phyloP scores from a whole-genome alignment of 2,888 invertebrate genomes.

The Euplexia lucipara region DNA sequence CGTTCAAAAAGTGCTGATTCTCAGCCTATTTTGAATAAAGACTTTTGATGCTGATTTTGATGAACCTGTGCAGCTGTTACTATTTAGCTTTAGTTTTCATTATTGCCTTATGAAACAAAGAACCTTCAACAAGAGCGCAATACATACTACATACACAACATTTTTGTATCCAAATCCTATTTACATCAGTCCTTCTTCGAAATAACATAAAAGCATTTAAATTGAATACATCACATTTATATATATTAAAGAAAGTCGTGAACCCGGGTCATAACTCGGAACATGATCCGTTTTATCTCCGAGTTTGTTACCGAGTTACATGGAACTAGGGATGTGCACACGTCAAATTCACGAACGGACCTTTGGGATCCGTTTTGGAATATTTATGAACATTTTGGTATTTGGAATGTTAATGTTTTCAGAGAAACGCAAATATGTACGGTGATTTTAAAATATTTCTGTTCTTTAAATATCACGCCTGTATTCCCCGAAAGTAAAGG shows the following conservation, averaged over 20 bases:
- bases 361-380: constrained; percentile 4
- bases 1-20: too few species aligned
- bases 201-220: constrained; percentile 34
- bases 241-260: constrained; percentile 42
- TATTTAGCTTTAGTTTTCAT: too few species aligned
- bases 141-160: neutral
- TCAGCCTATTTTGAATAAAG: too few species aligned
- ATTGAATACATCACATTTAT: constrained; percentile 47
- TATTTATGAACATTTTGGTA: neutral
- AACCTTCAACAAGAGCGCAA: neutral
- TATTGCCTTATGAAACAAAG: neutral
- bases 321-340: constrained; percentile 14
- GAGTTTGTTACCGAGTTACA: constrained; percentile 32
- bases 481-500: too few species aligned
- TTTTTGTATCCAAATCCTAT: constrained; percentile 9
- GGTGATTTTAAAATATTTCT: neutral
- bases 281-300: constrained; percentile 54
- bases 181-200: neutral
- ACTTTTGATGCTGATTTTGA: too few species aligned
- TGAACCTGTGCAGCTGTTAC: too few species aligned
- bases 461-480: too few species aligned
- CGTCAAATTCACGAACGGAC: constrained; percentile 18
- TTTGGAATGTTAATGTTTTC: neutral
- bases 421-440: neutral
- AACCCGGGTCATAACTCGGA: constrained; percentile 35